Conservation (phyloP, 2,888 invertebrate genomes). For the Nudaria mundana region DNA sequence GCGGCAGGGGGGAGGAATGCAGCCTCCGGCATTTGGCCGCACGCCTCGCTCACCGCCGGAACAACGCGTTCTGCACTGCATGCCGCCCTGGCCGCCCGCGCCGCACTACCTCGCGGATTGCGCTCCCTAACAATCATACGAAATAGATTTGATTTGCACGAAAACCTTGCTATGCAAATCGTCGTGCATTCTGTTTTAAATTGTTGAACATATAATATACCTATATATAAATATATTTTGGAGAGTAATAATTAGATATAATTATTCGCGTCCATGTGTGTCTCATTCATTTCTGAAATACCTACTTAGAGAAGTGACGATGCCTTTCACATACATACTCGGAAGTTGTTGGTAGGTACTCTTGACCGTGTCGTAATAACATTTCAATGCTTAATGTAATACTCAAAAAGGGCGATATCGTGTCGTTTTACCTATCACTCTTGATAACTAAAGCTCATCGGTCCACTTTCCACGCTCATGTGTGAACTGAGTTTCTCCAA, state of each 20-base stretch:
- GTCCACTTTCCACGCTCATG: slow-evolving; percentile 78
- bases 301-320: not conserved
- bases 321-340: not conserved
- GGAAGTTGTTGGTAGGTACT: slow-evolving; percentile 2
- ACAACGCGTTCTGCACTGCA: slow-evolving; percentile 31
- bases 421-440: slow-evolving; percentile 30
- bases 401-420: slow-evolving; percentile 25
- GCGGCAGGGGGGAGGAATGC: slow-evolving; percentile 62
- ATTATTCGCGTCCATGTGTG: too few relatives aligned
- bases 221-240: too few relatives aligned
- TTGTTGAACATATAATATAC: not conserved
- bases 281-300: slow-evolving; percentile 1
- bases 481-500: slow-evolving; percentile 81
- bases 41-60: slow-evolving; percentile 41
- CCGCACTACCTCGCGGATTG: too few relatives aligned
- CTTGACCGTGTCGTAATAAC: slow-evolving; percentile 12
- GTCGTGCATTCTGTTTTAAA: not conserved
- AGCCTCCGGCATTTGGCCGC: slow-evolving; percentile 60
- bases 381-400: slow-evolving; percentile 19
- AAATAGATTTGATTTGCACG: not conserved
- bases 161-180: not conserved
- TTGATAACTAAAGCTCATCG: slow-evolving; percentile 53
- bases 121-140: slow-evolving; percentile 8
- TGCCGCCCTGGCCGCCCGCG: slow-evolving; percentile 29
- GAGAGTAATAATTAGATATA: too few relatives aligned